Conservation (phyloP, 2,888 invertebrate species). For the Macaria notata region DNA sequence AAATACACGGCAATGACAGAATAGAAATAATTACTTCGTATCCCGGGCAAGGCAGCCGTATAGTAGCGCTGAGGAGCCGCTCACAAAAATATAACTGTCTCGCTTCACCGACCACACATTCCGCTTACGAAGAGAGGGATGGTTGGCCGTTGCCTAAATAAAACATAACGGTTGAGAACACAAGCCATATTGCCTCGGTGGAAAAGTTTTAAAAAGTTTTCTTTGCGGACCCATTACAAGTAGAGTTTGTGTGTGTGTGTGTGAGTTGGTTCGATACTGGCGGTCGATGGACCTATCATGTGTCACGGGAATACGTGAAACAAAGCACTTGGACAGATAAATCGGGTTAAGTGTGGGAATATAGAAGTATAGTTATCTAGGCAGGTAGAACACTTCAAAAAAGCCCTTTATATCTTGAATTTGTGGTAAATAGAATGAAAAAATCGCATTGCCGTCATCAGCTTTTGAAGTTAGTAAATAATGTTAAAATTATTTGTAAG, state of each 20-base stretch:
- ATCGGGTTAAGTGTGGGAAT: background rate
- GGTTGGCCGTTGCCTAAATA: constrained; percentile 75
- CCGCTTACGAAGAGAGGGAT: constrained; percentile 57
- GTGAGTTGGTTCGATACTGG: constrained; percentile 56
- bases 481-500: too few relatives aligned
- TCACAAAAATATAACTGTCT: constrained; percentile 56
- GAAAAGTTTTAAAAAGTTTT: constrained; percentile 83
- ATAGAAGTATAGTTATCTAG: too few relatives aligned
- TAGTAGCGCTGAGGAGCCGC: constrained; percentile 46
- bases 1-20: constrained; percentile 81
- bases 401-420: too few relatives aligned
- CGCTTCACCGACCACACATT: constrained; percentile 43
- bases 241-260: constrained; percentile 67
- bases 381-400: too few relatives aligned
- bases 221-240: constrained; percentile 83
- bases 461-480: too few relatives aligned
- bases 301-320: constrained; percentile 37
- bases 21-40: constrained; percentile 82
- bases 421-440: too few relatives aligned
- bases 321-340: constrained; percentile 8
- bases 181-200: constrained; percentile 83
- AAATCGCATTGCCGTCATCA: too few relatives aligned
- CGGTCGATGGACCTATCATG: constrained; percentile 65
- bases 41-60: constrained; percentile 77
- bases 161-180: constrained; percentile 81